Base-by-base conservation (phyloP, 2,888 invertebrate species). In the Polymixis flavicincta region DNA sequence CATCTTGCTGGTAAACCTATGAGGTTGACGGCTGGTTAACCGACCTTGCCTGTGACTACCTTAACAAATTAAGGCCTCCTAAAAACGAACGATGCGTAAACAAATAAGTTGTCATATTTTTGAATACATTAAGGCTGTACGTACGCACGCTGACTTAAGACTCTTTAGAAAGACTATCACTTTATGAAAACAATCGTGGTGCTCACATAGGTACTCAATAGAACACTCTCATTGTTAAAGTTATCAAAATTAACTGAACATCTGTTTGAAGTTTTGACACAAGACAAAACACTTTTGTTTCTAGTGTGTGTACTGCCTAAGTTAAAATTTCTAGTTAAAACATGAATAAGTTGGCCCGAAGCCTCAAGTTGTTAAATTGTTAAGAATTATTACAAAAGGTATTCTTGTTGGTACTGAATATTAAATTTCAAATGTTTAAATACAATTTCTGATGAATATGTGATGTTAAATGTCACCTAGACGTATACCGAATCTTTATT, bases 301-400 rank as follows among this genome's bases (percentile, higher is more conserved):
- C 1, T n/a, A 17, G 6, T 70, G 19, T 54, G 17, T 13, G 25
- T 17, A 13, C 17, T 28, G n/a, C 71, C 52, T 67, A 17, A 55
- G 55, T 48, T 37, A 50, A 76, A 71, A 60, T 61, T n/a, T 55
- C 28, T 64, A 76, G 5, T 48, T 70, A 68, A 14, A 52, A 32
- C 50, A 63, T 52, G 14, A 64, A 59, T 45, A 17, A 54, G 19
- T 59, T 45, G 59, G 54, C 48, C 48, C 17, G 37, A 68, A 25
- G 48, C 59, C n/a, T 65, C 48, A 64, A 77, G 13, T 76, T 68
- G 45, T 19, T 50, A 60, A 78, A 60, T 55, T 59, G 32, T 32
- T 60, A 55, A 71, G 52, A 76, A 57, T 45, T 28, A 60, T 65
- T 32, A 66, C 32, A 71, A 78, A 65, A 66, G 57, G 6, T 19